Evolutionary conservation across 2,113 vertebrate species (phyloP).

Genomic region (Atlantisia rogersi): DNA sequence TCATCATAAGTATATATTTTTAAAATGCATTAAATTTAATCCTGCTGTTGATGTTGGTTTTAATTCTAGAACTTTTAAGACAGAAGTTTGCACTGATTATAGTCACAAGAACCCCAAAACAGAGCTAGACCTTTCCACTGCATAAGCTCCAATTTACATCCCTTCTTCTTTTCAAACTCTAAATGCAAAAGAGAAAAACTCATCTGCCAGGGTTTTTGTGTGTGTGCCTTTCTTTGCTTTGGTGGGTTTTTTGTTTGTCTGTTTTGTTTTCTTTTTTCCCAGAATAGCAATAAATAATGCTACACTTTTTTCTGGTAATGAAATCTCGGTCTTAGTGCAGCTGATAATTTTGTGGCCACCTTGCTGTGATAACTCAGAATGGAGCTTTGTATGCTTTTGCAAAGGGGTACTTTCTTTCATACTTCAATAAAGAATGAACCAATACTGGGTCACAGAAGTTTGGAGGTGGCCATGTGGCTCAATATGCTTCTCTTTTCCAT

Average conservation of each 20-base stretch:
- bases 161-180: background rate
- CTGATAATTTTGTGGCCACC: background rate
- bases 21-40: background rate
- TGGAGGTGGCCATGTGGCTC: conserved; percentile 61
- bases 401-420: background rate
- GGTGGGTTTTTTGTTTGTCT: background rate
- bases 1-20: background rate
- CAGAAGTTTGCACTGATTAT: background rate
- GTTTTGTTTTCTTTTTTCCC: background rate
- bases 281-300: background rate
- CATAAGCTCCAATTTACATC: background rate
- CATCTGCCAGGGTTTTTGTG: background rate
- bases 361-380: background rate
- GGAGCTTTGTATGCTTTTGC: background rate
- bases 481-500: conserved; percentile 57
- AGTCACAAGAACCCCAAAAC: background rate
- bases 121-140: background rate
- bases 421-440: background rate
- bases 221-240: too few species aligned
- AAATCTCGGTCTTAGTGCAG: background rate
- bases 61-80: background rate
- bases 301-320: background rate
- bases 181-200: background rate
- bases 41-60: background rate
- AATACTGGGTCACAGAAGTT: conserved; percentile 39